Evolutionary conservation across 2,888 invertebrate genomes (phyloP), one percentile per base, ranked within the genome.

Genomic region (Polia nebulosa): DNA sequence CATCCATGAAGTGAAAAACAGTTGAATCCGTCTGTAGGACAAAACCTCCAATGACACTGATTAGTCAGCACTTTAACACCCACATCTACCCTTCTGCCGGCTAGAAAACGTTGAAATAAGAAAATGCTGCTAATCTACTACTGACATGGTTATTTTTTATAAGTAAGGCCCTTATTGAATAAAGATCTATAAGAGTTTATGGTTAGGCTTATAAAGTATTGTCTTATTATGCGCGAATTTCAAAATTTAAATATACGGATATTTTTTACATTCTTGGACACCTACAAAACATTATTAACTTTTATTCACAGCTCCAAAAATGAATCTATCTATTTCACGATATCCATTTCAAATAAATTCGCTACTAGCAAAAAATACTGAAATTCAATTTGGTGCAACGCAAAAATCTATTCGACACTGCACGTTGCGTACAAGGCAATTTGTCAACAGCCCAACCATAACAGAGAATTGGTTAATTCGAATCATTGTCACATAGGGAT

Each of bases 401-500:
- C 80, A 80, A 77, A 80, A 77, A 72, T 75, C 71, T 77, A 81
- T 74, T 80, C 61, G 58, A 80, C 20, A 29, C 55, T 39, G 55
- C 51, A 52, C 62, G 64, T 44, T 65, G 67, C 66, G 47, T 68
- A 70, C 61, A 68, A 67, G 39, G 77, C 72, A 79, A 81, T 82
- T 78, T 82, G 82, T 82, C 76, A 76, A 68, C 57, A 76, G 55
- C 17, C 49, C 69, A 64, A 80, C 80, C 79, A 76, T 80, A 81
- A 78, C 75, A 77, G 52, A 32, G 79, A 72, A 86, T 84, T 80
- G 80, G 81, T 87, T 87, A 87, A 87, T 85, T 80, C 81, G 76
- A 76, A 83, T 84, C 82, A 85, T 85, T 87, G 87, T 87, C 85
- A 84, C 84, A 82, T 82, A 83, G 71, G 68, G 65, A 81, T 73